Evolutionary conservation across 2,888 invertebrate genomes (phyloP).

Genomic region (Druceiella hillmani): DNA sequence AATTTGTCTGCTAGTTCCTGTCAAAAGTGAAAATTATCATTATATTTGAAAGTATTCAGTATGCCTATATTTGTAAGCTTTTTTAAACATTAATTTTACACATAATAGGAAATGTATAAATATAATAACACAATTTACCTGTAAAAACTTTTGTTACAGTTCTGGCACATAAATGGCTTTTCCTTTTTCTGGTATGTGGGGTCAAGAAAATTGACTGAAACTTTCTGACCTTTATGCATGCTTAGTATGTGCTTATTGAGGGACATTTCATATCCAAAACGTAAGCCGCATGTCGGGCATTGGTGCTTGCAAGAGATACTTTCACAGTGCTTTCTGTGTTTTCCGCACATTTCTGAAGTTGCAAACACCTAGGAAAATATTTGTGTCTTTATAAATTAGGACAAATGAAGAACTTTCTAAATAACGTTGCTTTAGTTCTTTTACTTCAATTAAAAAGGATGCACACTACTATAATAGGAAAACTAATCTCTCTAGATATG

Average conservation of each 20-base stretch:
- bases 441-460: too few relatives aligned
- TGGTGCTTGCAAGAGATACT: slow-evolving; percentile 36
- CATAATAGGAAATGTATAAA: neutral
- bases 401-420: too few relatives aligned
- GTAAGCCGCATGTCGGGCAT: slow-evolving; percentile 39
- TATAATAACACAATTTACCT: slow-evolving; percentile 36
- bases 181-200: slow-evolving; percentile 30
- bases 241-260: slow-evolving; percentile 45
- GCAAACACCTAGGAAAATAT: slow-evolving; percentile 38
- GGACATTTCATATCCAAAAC: slow-evolving; percentile 43
- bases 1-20: too few relatives aligned
- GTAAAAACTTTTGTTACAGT: slow-evolving; percentile 58
- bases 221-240: slow-evolving; percentile 41
- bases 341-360: slow-evolving; percentile 43
- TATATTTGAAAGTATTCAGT: too few relatives aligned
- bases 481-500: too few relatives aligned
- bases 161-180: slow-evolving; percentile 50
- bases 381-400: too few relatives aligned
- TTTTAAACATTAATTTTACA: neutral
- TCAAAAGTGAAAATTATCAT: too few relatives aligned
- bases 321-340: slow-evolving; percentile 42
- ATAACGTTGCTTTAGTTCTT: too few relatives aligned
- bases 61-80: too few relatives aligned
- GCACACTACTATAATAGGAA: too few relatives aligned
- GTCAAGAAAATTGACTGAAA: slow-evolving; percentile 40